These are phyloP conservation scores for Hyalella azteca DNA, from an alignment of 2,888 invertebrate genomes.

Conservation along the genomic window DNA sequence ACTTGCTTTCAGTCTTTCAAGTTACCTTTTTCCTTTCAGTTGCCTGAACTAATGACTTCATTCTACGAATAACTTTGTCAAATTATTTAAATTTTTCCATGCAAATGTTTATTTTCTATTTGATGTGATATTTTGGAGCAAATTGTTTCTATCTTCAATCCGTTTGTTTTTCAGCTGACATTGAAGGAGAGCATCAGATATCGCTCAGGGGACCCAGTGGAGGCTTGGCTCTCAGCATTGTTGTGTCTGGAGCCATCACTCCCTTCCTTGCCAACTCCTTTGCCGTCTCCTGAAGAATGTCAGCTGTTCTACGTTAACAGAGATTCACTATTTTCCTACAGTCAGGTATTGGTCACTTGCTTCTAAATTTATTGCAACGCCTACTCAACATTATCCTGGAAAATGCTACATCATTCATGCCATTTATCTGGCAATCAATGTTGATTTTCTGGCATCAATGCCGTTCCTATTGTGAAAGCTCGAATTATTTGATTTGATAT, in stretches of 20 bases:
- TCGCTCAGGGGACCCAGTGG: slow-evolving; percentile 82
- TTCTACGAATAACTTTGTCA: not conserved
- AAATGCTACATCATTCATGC: no score
- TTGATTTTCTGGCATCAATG: no score
- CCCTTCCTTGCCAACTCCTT: slow-evolving; percentile 74
- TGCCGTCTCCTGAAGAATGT: slow-evolving; percentile 87
- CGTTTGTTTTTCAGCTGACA: slow-evolving; percentile 68
- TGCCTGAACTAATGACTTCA: no score
- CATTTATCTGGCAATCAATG: no score
- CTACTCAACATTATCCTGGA: no score
- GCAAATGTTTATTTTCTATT: not conserved
- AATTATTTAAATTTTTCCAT: not conserved
- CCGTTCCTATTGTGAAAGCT: no score
- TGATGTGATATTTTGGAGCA: not conserved
- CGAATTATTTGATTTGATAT: no score
- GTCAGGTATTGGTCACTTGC: slow-evolving; percentile 82
- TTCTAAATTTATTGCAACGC: no score
- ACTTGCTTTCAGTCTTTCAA: no score
- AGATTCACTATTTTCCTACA: slow-evolving; percentile 96
- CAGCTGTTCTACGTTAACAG: slow-evolving; percentile 86
- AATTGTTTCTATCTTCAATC: slow-evolving; percentile 45
- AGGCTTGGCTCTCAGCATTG: slow-evolving; percentile 87
- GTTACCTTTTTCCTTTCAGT: no score
- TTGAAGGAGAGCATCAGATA: slow-evolving; percentile 96
- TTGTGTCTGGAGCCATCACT: slow-evolving; percentile 87